Percentiles rank a stretch among this genome's conserved stretches.
phyloP scores from a whole-genome alignment of 2,113 vertebrate genomes.

The Sylvia atricapilla region DNA sequence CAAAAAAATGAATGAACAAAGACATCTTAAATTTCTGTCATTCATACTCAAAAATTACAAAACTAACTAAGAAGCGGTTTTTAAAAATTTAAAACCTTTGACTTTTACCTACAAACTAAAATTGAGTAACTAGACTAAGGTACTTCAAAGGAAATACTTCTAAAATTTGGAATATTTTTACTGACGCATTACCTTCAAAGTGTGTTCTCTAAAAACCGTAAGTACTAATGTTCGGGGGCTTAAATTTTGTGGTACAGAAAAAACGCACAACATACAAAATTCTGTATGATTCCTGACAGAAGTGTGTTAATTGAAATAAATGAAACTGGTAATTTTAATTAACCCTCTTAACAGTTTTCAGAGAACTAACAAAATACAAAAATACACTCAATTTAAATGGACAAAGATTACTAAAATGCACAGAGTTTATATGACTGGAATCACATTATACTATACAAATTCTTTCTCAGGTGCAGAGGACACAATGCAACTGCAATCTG shows the following conservation, averaged over 20 bases:
- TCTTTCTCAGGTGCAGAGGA: background rate
- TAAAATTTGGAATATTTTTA: background rate
- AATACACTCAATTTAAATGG: background rate
- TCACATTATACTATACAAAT: background rate
- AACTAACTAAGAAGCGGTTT: background rate
- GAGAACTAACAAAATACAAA: background rate
- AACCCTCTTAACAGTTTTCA: background rate
- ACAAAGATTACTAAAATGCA: background rate
- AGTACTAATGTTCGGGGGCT: rapidly evolving
- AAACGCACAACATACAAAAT: rapidly evolving
- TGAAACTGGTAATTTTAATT: background rate
- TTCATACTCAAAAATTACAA: background rate
- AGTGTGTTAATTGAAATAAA: background rate
- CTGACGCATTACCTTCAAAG: background rate
- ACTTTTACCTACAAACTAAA: background rate
- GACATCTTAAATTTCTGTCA: background rate
- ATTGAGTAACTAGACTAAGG: background rate
- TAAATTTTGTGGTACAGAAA: background rate
- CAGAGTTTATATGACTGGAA: background rate
- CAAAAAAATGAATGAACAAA: background rate
- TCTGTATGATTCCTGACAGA: background rate
- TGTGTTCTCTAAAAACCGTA: background rate
- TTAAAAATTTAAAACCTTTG: background rate
- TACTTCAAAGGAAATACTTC: background rate
- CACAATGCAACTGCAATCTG: background rate